Conservation (phyloP, 2,113 vertebrate genomes). For the Tragelaphus imberbis region DNA sequence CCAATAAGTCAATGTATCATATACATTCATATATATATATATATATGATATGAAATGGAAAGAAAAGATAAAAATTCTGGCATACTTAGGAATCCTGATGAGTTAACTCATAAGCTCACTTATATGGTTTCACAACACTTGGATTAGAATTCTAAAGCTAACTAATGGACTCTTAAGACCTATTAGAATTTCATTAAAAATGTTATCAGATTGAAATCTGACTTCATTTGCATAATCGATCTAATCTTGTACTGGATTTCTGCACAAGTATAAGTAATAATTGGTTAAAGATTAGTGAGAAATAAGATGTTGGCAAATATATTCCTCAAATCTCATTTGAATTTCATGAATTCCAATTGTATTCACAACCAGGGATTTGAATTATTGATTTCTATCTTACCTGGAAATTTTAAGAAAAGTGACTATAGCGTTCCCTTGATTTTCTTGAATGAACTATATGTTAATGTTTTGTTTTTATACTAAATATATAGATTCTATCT, state of each 20-base stretch:
- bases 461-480: neutral
- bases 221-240: conserved; percentile 1
- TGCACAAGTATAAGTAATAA: neutral
- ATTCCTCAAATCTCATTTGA: neutral
- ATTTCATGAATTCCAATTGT: neutral
- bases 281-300: neutral
- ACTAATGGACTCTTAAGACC: neutral
- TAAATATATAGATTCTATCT: neutral
- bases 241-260: neutral
- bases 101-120: neutral
- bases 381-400: neutral
- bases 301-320: neutral
- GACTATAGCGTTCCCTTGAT: neutral
- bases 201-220: conserved; percentile 26
- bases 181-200: neutral
- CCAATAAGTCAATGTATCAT: neutral
- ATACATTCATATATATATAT: neutral
- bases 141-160: neutral
- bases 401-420: neutral
- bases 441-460: neutral
- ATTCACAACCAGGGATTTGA: neutral
- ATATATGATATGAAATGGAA: neutral
- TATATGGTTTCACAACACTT: neutral
- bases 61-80: neutral
- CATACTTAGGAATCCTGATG: neutral